Conservation (phyloP, 2,797 vertebrate genomes). For the Garrulus glandarius region DNA sequence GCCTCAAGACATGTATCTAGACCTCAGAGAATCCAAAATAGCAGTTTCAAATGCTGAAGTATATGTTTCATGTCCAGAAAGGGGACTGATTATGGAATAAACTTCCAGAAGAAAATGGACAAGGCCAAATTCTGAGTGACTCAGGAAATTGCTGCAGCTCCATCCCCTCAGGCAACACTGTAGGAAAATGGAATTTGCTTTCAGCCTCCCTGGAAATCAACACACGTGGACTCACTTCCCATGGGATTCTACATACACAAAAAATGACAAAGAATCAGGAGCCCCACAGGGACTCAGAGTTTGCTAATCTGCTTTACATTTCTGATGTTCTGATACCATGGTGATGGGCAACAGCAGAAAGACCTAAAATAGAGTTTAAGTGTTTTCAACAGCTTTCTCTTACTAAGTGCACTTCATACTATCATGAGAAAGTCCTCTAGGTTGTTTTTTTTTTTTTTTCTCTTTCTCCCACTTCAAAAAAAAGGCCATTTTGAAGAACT, state of each 20-base stretch:
- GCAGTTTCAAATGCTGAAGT: not conserved
- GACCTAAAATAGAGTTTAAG: slow-evolving; percentile 29
- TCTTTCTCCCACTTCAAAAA: slow-evolving; percentile 40
- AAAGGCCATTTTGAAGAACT: slow-evolving; percentile 57
- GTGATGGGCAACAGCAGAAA: slow-evolving; percentile 45
- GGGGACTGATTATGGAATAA: not conserved
- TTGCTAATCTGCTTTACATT: not conserved
- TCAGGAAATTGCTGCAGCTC: not conserved
- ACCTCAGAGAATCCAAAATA: not conserved
- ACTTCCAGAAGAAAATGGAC: not conserved
- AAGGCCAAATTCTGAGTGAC: not conserved
- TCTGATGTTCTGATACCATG: slow-evolving; percentile 41
- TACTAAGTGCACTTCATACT: slow-evolving; percentile 42
- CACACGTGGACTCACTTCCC: not conserved
- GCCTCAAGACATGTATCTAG: not conserved
- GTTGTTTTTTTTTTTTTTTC: not conserved
- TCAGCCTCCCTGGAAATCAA: not conserved
- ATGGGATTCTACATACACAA: not conserved
- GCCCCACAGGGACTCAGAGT: not conserved
- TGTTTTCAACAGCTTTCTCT: slow-evolving; percentile 56
- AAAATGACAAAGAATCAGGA: not conserved
- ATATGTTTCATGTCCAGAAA: not conserved
- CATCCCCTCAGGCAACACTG: not conserved
- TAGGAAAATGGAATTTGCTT: not conserved
- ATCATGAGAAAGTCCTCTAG: slow-evolving; percentile 27